phyloP scores from a whole-genome alignment of 2,888 invertebrate genomes.

The Epistrophella euchroma region DNA sequence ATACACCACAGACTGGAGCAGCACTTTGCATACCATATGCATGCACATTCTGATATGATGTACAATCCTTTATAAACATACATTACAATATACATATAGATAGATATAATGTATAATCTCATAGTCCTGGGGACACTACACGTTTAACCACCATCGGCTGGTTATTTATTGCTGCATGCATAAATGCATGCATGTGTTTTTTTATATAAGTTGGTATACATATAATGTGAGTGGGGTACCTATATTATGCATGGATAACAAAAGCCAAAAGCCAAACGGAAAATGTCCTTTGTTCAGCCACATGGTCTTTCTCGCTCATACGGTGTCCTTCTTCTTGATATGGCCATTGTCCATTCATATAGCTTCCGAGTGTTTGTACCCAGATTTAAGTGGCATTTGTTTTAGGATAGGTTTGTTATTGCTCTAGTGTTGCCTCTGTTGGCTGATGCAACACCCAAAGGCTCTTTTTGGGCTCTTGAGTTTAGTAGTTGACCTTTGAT shows the following conservation, averaged over 20 bases:
- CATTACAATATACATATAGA: neutral
- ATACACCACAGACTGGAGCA: conserved; percentile 43
- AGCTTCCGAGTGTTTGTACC: conserved; percentile 57
- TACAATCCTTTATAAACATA: conserved; percentile 38
- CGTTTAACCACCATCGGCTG: conserved; percentile 71
- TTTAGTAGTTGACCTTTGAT: conserved; percentile 73
- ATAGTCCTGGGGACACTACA: conserved; percentile 68
- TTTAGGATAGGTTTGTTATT: conserved; percentile 58
- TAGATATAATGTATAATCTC: conserved; percentile 53
- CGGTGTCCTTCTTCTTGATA: conserved; percentile 48
- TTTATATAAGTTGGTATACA: neutral
- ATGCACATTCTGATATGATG: conserved; percentile 50
- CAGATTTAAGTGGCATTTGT: conserved; percentile 75
- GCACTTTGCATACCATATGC: conserved; percentile 63
- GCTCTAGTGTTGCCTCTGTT: neutral
- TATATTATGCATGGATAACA: conserved; percentile 60
- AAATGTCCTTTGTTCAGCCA: conserved; percentile 66
- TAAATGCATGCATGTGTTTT: conserved; percentile 58
- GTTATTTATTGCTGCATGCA: conserved; percentile 72
- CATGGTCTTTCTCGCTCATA: conserved; percentile 43
- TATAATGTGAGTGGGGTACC: conserved; percentile 28
- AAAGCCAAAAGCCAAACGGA: conserved; percentile 70
- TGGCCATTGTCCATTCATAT: conserved; percentile 71
- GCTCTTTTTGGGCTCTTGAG: conserved; percentile 63
- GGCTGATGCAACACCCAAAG: conserved; percentile 12